Evolutionary conservation across 53 echinoderm and acorn worm species (phyloP), one percentile per base, ranked within the genome.

Genomic region (Mesocentrotus franciscanus): DNA sequence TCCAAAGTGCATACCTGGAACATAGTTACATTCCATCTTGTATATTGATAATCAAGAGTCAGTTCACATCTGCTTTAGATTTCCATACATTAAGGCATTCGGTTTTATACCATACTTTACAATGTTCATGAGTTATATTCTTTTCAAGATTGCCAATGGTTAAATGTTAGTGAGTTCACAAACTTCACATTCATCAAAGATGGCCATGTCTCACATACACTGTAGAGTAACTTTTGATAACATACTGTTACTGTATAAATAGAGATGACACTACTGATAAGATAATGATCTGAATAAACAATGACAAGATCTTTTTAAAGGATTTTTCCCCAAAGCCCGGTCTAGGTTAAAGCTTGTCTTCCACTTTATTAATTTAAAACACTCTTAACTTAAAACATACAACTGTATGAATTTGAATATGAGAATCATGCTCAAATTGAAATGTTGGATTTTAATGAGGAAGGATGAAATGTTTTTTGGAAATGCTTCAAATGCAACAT

Each of bases 1-100:
- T 64, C 20, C 0, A 12, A 64, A 64, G 20, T 64, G 64, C 64
- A 18, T 64, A 16, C 30, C 30, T 30, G 13, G 30, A 0, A 18
- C 20, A 7, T 66, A 75, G 75, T 75, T 29, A 29, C 11, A 30
- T 26, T 76, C 33, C 33, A 75, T 13, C 29, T 75, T 32, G 11
- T 76, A 10, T 10, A 33, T 76, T 76, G 14, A 76, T 76, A 13
- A 2, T 27, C 32, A 30, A 76, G 33, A 32, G 30, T 76, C 76
- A 76, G 32, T 76, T 76, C 76, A 32, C 76, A 76, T 76, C 76
- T 76, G 76, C 30, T 32, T 12, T 32, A 76, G 76, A 76, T 76
- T 32, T 76, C 30, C 33, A 33, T 33, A 76, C 33, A 15, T 76
- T 1, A 1, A 33, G 12, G 30, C 33, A 32, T 76, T 32, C 76